Evolutionary conservation across 2,888 invertebrate species (phyloP), one percentile per base, ranked within the genome.

Genomic region (Galerucella pusilla): DNA sequence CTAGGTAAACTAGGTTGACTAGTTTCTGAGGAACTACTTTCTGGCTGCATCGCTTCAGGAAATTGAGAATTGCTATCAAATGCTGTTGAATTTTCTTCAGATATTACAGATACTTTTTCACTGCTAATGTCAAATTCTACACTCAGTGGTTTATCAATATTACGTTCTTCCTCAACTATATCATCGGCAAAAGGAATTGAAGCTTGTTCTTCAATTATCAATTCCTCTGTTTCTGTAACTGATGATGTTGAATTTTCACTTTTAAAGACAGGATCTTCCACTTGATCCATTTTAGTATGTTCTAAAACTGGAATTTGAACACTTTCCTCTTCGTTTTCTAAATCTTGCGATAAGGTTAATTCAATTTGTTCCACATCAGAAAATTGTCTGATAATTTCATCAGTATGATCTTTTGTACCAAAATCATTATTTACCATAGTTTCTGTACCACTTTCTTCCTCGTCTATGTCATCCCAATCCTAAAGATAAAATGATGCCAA

Each of bases 391-490:
- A 67, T 67, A 71, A 72, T 71, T 49, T 67, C 73, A 59, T 68
- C 54, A 45, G 46, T 20, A 9, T 57, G 65, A 65, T 52, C 72
- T 70, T 60, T 68, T 20, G 20, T 69, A 61, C 66, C 67, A 7
- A 54, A 60, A 16, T 61, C 74, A 71, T 74, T 67, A 60, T 64
- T 63, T 28, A 67, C 57, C 52, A 57, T 61, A 54, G 11, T 45
- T 11, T 63, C 61, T 10, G 16, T 54, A 12, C n/a, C 49, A 42
- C 46, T 70, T 1, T 75, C 71, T 60, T 79, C 80, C 54, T 78
- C 79, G n/a, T 82, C 83, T 35, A 81, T 81, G 60, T 83, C 83
- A 28, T 80, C 78, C 83, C 83, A 83, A 74, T 83, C 83, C 71
- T 65, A 20, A 64, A 65, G 4, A 16, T 4, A 65, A 45, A 65